Base-by-base conservation (phyloP, 2,888 invertebrate genomes). In the Cistogaster globosa region DNA sequence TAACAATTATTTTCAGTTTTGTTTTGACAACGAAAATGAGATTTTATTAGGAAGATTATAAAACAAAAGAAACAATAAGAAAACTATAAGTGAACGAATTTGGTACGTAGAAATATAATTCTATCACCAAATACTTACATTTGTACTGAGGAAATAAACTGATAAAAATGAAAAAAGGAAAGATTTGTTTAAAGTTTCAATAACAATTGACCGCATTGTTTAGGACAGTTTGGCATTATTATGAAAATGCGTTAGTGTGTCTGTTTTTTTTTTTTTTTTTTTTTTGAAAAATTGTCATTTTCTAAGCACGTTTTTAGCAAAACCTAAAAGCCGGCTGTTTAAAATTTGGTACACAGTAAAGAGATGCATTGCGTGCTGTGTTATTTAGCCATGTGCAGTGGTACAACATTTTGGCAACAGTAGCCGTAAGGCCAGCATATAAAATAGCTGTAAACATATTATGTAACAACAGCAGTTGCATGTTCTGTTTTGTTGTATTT, bases 401-500 rank as follows among this genome's bases (percentile, higher is more conserved):
- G 16, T 57, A 55, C 74, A 81, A 65, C 55, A 62, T 67, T 60
- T 79, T 60, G 58, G 60, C 78, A 75, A 80, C 83, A 83, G 82
- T 76, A 80, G 86, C 84, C 84, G 84, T 80, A 87, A 83, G 87
- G 69, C 79, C 77, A 75, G 78, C 80, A 81, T 83, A 74, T 65
- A 60, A 84, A 87, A 84, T 87, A 88, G 88, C 88, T 88, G 88
- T 86, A 87, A 88, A 88, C 87, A 88, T 82, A 88, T 89, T 88
- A 88, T 87, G 88, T 88, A 88, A 88, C 86, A 87, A 87, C 87
- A 82, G 78, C 83, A 74, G 45, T 77, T 86, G 79, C 82, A 69
- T 69, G 60, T 76, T 72, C 38, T 42, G 22, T 22, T 60, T 62
- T 55, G n/a, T 87, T 85, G 69, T 78, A 72, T 86, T 84, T 82